Percentiles rank a stretch among this genome's conserved stretches.
Evolutionary conservation across 2,888 invertebrate genomes (phyloP).

Genomic region (Autographa pulchrina): DNA sequence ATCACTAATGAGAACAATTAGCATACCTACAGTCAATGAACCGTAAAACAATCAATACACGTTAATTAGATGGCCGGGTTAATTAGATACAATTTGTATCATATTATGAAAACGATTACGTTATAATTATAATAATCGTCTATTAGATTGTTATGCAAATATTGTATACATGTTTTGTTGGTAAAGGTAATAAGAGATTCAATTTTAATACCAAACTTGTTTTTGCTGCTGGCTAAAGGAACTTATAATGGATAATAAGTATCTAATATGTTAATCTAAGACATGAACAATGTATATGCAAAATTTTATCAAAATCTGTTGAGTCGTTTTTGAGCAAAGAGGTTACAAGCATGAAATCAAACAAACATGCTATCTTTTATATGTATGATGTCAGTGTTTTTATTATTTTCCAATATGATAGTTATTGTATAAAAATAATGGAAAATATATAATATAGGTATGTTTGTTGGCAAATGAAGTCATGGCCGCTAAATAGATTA

Average conservation of each 20-base stretch:
- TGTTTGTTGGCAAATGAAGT: not conserved
- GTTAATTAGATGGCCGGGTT: constrained; percentile 34
- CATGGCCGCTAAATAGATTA: not conserved
- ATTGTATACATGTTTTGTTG: not conserved
- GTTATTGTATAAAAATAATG: too few species aligned
- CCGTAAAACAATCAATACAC: constrained; percentile 33
- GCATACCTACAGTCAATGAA: constrained; percentile 30
- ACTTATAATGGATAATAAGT: too few species aligned
- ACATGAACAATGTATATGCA: not conserved
- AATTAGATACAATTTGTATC: constrained; percentile 11
- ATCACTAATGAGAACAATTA: constrained; percentile 32
- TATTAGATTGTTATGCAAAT: too few species aligned
- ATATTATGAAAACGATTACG: not conserved
- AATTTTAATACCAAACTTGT: not conserved
- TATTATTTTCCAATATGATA: too few species aligned
- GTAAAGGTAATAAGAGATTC: not conserved
- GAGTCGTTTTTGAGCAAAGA: not conserved
- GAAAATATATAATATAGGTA: too few species aligned
- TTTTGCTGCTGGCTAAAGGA: not conserved
- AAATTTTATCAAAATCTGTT: not conserved
- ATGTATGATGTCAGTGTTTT: too few species aligned
- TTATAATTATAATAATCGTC: not conserved
- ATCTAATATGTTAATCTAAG: not conserved
- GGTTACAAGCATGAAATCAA: too few species aligned
- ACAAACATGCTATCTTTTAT: too few species aligned